Conservation (phyloP, 1,140 invertebrate genomes). For the Cepaea nemoralis region DNA sequence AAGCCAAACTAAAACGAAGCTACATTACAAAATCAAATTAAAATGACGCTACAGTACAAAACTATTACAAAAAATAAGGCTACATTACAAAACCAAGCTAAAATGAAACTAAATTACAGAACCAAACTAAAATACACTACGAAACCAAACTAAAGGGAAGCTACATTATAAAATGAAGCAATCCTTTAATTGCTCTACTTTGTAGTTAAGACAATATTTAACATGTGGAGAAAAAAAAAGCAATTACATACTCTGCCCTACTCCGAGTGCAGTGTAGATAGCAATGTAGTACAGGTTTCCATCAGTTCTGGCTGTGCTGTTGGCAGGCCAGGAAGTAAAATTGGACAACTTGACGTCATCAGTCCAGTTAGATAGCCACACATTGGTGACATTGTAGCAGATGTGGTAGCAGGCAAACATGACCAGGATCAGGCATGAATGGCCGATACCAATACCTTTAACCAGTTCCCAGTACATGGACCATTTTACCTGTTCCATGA, state of each 20-base stretch:
- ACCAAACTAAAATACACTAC: too few species aligned
- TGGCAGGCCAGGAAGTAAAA: conserved; percentile 40
- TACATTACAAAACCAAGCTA: too few species aligned
- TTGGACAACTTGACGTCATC: conserved; percentile 54
- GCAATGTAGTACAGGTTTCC: conserved; percentile 63
- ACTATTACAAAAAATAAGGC: too few species aligned
- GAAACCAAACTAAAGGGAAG: too few species aligned
- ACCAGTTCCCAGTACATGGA: conserved; percentile 90
- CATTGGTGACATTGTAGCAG: conserved; percentile 48
- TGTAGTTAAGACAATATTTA: too few species aligned
- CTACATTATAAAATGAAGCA: too few species aligned
- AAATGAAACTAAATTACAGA: too few species aligned
- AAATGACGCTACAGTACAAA: too few species aligned
- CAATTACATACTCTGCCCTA: conserved; percentile 65
- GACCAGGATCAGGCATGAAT: conserved; percentile 78
- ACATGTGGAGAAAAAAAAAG: too few species aligned
- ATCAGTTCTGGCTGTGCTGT: conserved; percentile 48
- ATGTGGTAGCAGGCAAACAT: conserved; percentile 57
- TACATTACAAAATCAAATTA: too few species aligned
- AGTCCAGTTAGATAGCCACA: conserved; percentile 69
- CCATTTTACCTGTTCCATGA: conserved; percentile 80
- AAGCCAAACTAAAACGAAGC: too few species aligned
- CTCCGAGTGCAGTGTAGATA: conserved; percentile 62
- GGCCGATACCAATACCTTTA: conserved; percentile 84
- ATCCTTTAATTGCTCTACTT: too few species aligned